Evolutionary conservation across 2,888 invertebrate species (phyloP).

Genomic region (Sepiola atlantica): DNA sequence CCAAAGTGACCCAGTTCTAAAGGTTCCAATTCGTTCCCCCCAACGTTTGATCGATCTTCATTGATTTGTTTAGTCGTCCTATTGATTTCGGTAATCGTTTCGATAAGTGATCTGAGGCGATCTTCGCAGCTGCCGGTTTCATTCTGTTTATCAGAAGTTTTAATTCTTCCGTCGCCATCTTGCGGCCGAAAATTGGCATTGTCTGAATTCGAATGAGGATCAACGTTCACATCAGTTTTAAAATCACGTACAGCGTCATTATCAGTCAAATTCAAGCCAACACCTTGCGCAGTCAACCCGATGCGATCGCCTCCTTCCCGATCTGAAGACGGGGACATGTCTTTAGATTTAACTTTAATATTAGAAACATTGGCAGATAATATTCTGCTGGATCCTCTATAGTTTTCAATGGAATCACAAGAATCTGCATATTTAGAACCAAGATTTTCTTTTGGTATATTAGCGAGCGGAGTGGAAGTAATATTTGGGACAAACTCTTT

Average conservation of each 20-base stretch:
- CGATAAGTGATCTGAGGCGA: not conserved
- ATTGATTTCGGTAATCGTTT: not conserved
- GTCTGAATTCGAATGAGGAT: not conserved
- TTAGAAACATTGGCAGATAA: not conserved
- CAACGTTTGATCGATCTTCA: not conserved
- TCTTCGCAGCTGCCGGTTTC: not conserved
- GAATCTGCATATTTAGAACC: not conserved
- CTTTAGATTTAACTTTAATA: not conserved
- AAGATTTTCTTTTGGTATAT: not conserved
- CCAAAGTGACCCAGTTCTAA: not conserved
- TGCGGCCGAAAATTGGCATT: not conserved
- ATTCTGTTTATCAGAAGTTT: not conserved
- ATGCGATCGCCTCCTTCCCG: not conserved
- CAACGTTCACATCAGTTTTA: not conserved
- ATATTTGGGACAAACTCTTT: slow-evolving; percentile 1
- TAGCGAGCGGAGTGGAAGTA: not conserved
- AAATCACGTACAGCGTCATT: not conserved
- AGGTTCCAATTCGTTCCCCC: not conserved
- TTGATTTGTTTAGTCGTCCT: not conserved
- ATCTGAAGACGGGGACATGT: not conserved
- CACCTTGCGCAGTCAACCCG: not conserved
- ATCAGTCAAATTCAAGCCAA: not conserved
- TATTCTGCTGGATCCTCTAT: not conserved
- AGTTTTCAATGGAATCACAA: not conserved
- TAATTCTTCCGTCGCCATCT: not conserved